Conservation (phyloP, 2,888 invertebrate species). For the Spodoptera picta region DNA sequence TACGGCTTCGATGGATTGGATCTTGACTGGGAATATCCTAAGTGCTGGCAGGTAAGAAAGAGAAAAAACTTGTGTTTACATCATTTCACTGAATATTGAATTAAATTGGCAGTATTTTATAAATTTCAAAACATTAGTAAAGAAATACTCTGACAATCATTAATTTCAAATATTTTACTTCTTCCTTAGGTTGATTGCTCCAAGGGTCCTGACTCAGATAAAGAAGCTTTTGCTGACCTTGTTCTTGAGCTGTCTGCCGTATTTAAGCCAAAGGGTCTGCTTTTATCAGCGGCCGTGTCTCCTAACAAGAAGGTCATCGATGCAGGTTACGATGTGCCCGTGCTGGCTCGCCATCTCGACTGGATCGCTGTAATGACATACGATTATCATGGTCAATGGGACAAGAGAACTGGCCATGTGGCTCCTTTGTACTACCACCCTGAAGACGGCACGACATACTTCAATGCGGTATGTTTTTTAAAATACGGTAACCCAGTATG, state of each 20-base stretch:
- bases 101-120: too few relatives aligned
- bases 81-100: too few relatives aligned
- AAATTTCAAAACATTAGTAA: too few relatives aligned
- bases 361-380: constrained; percentile 98
- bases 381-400: constrained; percentile 97
- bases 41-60: constrained; percentile 92
- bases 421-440: constrained; percentile 95
- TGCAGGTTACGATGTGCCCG: constrained; percentile 94
- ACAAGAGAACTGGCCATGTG: constrained; percentile 96
- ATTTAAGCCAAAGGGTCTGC: constrained; percentile 90
- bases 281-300: constrained; percentile 95
- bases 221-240: constrained; percentile 92
- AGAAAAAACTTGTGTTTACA: too few relatives aligned
- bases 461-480: constrained; percentile 91
- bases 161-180: neutral
- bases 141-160: neutral
- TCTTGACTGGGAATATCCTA: constrained; percentile 98
- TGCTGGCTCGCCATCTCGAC: constrained; percentile 92
- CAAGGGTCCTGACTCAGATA: constrained; percentile 95
- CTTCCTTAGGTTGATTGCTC: constrained; percentile 93
- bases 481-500: too few relatives aligned
- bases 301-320: constrained; percentile 96
- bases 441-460: constrained; percentile 94
- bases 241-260: constrained; percentile 92
- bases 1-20: constrained; percentile 97